Evolutionary conservation across 2,797 vertebrate species (phyloP).

Genomic region (Poecilia picta): DNA sequence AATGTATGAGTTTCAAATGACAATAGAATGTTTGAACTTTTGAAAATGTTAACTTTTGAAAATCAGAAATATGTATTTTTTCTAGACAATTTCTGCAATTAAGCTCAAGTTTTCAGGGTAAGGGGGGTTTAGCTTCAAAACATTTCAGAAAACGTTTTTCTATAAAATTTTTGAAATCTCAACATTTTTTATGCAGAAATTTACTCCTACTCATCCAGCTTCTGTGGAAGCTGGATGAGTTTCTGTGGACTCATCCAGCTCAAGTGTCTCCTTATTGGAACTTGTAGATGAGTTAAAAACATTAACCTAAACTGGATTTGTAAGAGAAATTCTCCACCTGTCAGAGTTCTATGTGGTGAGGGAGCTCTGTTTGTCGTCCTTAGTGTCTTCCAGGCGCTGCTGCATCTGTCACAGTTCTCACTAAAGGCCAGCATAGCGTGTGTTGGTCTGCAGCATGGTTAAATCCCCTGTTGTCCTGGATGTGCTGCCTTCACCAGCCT

Average conservation of each 20-base stretch:
- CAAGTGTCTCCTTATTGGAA: conserved; percentile 16
- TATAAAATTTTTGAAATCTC: too few species aligned
- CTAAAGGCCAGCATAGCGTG: conserved; percentile 18
- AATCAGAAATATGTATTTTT: too few species aligned
- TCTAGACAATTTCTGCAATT: too few species aligned
- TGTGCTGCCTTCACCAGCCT: neutral
- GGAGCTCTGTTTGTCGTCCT: conserved; percentile 27
- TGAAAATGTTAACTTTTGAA: too few species aligned
- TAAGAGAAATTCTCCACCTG: conserved; percentile 2
- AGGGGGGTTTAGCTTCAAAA: too few species aligned
- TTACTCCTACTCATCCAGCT: too few species aligned
- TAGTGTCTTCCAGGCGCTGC: conserved; percentile 13
- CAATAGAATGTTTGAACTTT: too few species aligned
- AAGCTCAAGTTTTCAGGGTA: too few species aligned
- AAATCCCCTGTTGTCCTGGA: conserved; percentile 22
- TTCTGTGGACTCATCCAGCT: neutral
- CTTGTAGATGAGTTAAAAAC: neutral
- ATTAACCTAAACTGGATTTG: conserved; percentile 26
- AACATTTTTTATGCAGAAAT: too few species aligned
- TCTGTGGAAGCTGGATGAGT: too few species aligned
- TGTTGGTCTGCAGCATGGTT: conserved; percentile 8
- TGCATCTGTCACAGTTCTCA: conserved; percentile 6
- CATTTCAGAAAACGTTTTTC: too few species aligned
- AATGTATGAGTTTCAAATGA: too few species aligned
- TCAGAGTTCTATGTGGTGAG: neutral